phyloP scores from a whole-genome alignment of 2,888 invertebrate species.

The Aphodius sticticus region DNA sequence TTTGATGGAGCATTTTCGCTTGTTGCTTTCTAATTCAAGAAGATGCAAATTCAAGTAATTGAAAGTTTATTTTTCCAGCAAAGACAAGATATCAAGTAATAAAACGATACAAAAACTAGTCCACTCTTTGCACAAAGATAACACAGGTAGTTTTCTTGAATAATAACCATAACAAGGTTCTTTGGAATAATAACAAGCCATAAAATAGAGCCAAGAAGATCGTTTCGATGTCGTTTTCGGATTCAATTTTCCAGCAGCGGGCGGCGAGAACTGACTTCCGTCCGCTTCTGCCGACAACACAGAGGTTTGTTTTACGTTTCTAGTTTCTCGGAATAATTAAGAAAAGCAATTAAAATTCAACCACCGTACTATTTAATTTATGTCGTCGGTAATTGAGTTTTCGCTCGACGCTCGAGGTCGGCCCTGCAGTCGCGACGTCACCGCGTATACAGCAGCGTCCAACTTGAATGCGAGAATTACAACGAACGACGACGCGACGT shows the following conservation, averaged over 20 bases:
- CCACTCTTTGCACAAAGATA: neutral
- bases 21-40: too few relatives aligned
- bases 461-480: neutral
- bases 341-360: conserved; percentile 4
- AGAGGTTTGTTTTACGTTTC: neutral
- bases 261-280: neutral
- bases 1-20: too few relatives aligned
- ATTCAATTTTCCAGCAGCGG: neutral
- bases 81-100: too few relatives aligned
- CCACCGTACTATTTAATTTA: conserved; percentile 4
- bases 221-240: neutral
- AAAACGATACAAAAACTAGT: neutral
- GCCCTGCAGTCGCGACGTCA: neutral
- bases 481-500: neutral
- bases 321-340: neutral
- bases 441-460: neutral
- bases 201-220: too few relatives aligned
- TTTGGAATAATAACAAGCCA: too few relatives aligned
- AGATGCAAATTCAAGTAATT: too few relatives aligned
- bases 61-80: too few relatives aligned
- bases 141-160: neutral
- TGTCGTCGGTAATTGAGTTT: conserved; percentile 4
- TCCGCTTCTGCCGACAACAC: neutral
- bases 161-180: neutral
- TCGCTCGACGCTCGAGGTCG: neutral